Percentiles rank a stretch among this genome's conserved stretches.
Conservation (phyloP, 2,888 invertebrate species). For the Tenthredo scrophulariae region DNA sequence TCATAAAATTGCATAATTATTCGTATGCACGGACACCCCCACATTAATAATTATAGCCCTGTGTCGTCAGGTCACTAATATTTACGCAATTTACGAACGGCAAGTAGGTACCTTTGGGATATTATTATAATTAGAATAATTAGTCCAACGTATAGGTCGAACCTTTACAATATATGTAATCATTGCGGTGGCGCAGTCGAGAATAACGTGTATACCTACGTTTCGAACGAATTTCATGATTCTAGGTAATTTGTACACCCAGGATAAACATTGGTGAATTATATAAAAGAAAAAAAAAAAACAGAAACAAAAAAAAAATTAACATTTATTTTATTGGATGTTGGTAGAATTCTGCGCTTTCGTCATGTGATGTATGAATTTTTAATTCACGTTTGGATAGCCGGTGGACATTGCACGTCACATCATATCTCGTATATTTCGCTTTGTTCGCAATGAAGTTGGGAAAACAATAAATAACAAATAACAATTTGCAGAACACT, state of each 20-base stretch:
- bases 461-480: background rate
- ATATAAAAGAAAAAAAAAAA: background rate
- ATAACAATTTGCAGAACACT: background rate
- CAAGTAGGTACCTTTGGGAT: background rate
- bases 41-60: background rate
- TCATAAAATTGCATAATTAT: background rate
- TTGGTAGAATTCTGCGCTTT: background rate
- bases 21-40: background rate
- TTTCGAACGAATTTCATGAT: background rate
- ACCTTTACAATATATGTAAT: background rate
- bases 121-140: slow-evolving; percentile 21
- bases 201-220: background rate
- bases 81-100: background rate
- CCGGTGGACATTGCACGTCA: background rate
- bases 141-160: background rate
- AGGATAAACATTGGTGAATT: background rate
- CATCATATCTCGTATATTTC: background rate
- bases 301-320: no score
- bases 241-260: background rate
- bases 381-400: slow-evolving; percentile 4
- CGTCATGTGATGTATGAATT: background rate
- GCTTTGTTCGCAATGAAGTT: background rate
- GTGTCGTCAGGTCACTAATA: background rate
- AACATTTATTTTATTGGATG: slow-evolving; percentile 14
- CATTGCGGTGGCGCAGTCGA: background rate